Percentiles rank a stretch among this genome's conserved stretches.
These are phyloP conservation scores for Hemithea aestivaria DNA, from an alignment of 2,888 invertebrate genomes.

Conservation along the genomic window DNA sequence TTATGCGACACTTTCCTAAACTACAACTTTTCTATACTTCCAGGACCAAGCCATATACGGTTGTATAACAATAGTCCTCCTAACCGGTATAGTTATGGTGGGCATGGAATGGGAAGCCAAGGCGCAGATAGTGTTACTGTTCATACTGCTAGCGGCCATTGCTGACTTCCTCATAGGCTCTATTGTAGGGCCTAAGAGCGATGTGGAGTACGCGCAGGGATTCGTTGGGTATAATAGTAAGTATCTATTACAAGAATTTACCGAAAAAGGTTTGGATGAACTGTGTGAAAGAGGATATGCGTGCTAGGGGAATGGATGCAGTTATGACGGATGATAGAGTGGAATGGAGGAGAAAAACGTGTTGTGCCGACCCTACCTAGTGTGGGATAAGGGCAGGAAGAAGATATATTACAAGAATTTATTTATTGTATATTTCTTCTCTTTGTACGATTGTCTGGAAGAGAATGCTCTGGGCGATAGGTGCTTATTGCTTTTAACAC, in stretches of 20 bases:
- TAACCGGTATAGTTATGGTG: constrained; percentile 93
- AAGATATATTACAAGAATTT: too few relatives aligned
- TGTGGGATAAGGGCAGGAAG: too few relatives aligned
- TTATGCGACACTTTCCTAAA: neutral
- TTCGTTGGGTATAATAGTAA: constrained; percentile 94
- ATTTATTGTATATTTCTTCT: too few relatives aligned
- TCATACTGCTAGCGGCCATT: constrained; percentile 91
- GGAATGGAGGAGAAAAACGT: too few relatives aligned
- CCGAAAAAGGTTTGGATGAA: too few relatives aligned
- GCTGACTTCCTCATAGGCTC: constrained; percentile 93
- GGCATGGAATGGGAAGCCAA: constrained; percentile 99
- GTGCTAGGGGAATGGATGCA: too few relatives aligned
- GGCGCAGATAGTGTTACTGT: constrained; percentile 92
- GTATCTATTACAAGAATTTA: constrained; percentile 31
- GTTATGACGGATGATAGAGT: too few relatives aligned
- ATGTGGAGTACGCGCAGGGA: constrained; percentile 85
- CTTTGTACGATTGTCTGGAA: too few relatives aligned
- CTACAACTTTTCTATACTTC: constrained; percentile 3
- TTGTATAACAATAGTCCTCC: constrained; percentile 87
- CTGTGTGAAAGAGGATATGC: too few relatives aligned
- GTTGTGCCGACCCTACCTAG: too few relatives aligned
- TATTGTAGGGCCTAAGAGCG: constrained; percentile 88
- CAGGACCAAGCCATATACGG: constrained; percentile 91
- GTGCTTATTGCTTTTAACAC: too few relatives aligned
- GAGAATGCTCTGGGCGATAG: too few relatives aligned